Percentiles rank a stretch among this genome's conserved stretches.
Evolutionary conservation across 2,113 vertebrate species (phyloP).

Genomic region (Crocuta crocuta): DNA sequence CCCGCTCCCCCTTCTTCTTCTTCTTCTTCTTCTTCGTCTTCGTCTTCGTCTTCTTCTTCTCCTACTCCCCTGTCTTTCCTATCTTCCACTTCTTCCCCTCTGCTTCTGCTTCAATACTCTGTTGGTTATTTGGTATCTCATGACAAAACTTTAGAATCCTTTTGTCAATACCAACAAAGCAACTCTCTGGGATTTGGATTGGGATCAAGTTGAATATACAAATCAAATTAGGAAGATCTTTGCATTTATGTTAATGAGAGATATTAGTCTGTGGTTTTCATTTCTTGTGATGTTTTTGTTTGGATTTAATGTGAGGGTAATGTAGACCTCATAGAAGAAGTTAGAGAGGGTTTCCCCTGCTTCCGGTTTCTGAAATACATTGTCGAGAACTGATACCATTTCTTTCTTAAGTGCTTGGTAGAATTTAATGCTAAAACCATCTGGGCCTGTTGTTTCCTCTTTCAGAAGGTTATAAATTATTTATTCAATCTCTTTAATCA

Average conservation of each 20-base stretch:
- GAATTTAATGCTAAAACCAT: not conserved
- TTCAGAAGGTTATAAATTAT: slow-evolving; percentile 39
- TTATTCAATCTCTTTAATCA: not conserved
- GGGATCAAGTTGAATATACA: not conserved
- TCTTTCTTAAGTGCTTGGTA: slow-evolving; percentile 3
- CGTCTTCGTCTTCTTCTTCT: not conserved
- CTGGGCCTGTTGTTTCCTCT: not conserved
- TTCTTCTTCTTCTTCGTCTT: not conserved
- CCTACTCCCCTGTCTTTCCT: not conserved
- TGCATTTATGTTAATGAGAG: not conserved
- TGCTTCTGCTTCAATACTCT: not conserved
- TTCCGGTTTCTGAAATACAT: slow-evolving; percentile 26
- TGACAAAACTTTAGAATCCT: not conserved
- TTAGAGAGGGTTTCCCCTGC: not conserved
- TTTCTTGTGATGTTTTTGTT: slow-evolving; percentile 25
- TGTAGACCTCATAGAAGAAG: not conserved
- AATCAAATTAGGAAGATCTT: not conserved
- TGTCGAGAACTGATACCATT: slow-evolving; percentile 22
- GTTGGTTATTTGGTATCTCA: not conserved
- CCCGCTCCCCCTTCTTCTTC: no score
- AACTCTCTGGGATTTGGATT: not conserved
- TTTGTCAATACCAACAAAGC: slow-evolving; percentile 17
- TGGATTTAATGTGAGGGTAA: slow-evolving; percentile 33
- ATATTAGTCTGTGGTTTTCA: not conserved
- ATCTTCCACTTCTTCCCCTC: not conserved